A percentile compares a stretch with the other conserved stretches of the same genome.
These are phyloP conservation scores for Griposia aprilina DNA, from an alignment of 2,888 invertebrate genomes.

Conservation along the genomic window DNA sequence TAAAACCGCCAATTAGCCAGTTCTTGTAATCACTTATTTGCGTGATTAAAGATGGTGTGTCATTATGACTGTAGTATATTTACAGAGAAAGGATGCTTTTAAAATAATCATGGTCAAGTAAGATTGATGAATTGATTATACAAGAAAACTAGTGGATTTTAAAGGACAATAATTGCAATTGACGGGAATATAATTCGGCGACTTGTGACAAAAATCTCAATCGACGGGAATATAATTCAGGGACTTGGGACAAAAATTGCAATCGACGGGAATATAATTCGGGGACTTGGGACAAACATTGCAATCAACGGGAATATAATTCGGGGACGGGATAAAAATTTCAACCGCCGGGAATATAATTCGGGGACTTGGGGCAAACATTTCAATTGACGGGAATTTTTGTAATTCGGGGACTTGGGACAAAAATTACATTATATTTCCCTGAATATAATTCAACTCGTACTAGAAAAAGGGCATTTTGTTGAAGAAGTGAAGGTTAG, in stretches of 20 bases:
- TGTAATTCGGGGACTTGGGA: not conserved
- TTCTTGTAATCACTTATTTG: conserved; percentile 47
- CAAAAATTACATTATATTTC: too few species aligned
- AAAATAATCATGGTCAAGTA: not conserved
- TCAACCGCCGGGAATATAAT: not conserved
- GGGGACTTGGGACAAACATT: not conserved
- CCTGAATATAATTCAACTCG: too few species aligned
- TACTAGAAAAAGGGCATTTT: not conserved
- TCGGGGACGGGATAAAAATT: not conserved
- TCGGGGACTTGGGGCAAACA: too few species aligned
- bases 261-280: too few species aligned
- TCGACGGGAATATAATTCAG: too few species aligned
- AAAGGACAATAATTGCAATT: not conserved
- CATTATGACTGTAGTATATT: not conserved
- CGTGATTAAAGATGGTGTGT: conserved; percentile 4
- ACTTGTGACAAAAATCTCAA: not conserved
- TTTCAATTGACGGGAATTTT: not conserved
- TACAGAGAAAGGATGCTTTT: not conserved
- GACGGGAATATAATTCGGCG: too few species aligned
- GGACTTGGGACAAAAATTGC: not conserved
- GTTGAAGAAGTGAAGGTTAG: too few species aligned
- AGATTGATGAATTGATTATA: not conserved
- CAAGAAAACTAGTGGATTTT: too few species aligned
- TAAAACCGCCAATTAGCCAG: conserved; percentile 45
- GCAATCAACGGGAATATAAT: too few species aligned